phyloP scores from a whole-genome alignment of 1,140 invertebrate species.

The Drosophila obscura region DNA sequence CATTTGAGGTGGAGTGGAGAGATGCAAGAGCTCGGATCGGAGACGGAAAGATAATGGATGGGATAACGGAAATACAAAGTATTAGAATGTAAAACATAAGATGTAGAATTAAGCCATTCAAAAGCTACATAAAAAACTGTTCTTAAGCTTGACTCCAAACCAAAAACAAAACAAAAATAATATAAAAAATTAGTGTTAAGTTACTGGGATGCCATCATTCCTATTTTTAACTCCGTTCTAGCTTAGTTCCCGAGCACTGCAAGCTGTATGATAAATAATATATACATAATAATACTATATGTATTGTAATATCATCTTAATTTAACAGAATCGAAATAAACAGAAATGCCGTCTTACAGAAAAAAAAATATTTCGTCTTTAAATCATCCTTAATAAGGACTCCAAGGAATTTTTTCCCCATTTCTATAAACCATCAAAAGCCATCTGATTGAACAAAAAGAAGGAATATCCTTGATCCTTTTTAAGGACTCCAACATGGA shows the following conservation, averaged over 20 bases:
- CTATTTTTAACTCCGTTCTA: constrained; percentile 37
- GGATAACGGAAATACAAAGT: constrained; percentile 78
- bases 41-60: constrained; percentile 11
- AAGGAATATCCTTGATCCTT: no score
- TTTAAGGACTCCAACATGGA: no score
- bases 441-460: no score
- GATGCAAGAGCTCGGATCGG: background rate
- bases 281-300: constrained; percentile 25
- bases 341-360: constrained; percentile 65
- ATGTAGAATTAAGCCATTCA: constrained; percentile 6
- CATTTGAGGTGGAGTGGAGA: constrained; percentile 32
- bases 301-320: constrained; percentile 47
- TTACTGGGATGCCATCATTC: constrained; percentile 42
- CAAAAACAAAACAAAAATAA: constrained; percentile 5
- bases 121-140: constrained; percentile 10
- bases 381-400: no score
- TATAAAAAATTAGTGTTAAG: constrained; percentile 35
- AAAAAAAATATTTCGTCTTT: background rate
- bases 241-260: constrained; percentile 67
- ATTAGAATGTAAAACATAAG: constrained; percentile 70
- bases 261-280: constrained; percentile 55
- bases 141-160: constrained; percentile 9
- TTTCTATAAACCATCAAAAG: no score
- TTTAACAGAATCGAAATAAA: constrained; percentile 63
- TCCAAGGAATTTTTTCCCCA: no score